Evolutionary conservation across 2,113 vertebrate genomes (phyloP), one percentile per base, ranked within the genome.

Genomic region (Tauraco erythrolophus): DNA sequence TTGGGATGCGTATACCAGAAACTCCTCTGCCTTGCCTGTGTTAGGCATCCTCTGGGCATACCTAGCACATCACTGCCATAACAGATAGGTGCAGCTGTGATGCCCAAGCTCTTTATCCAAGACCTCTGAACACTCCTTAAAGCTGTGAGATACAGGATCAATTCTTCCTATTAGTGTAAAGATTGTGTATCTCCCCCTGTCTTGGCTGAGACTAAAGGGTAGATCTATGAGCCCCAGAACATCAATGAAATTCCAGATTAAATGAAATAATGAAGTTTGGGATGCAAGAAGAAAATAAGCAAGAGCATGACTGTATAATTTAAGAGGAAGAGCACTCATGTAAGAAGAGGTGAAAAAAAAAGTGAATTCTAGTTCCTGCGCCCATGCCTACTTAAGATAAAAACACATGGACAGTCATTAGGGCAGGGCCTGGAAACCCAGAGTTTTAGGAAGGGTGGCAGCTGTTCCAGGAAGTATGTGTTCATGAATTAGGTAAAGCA

Each of bases 371-470:
- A 68, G 35, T 56, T 92, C 81, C 74, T 79, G 48, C 41, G 17
- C 43, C 35, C 61, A 9, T 82, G 76, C 35, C 53, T 76, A 41
- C 11, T 61, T 61, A 4, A 83, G 71, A 94, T 88, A 95, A 97
- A 97, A 96, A 94, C 92, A 94, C 11, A 79, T 2, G 3, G 91
- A 79, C 51, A 76, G 65, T 95, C 93, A 91, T 57, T 64, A 82
- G 96, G 96, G 96, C 84, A 95, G 92, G 58, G 90, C 17, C 46
- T 97, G 84, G 88, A 97, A 97, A 90, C 43, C 43, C 75, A 84
- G 85, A 75, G 57, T 89, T 94, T 94, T 97, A 94, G 96, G 96
- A 96, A 97, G 97, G 97, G 96, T 95, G 94, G 94, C 91, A 97
- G 92, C 86, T 88, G 74, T 89, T 94, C 35, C 65, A 95, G 95